A percentile compares a stretch with the other conserved stretches of the same genome.
These are phyloP conservation scores for Cacoxenus indagator DNA, from an alignment of 2,888 invertebrate species.

Conservation along the genomic window DNA sequence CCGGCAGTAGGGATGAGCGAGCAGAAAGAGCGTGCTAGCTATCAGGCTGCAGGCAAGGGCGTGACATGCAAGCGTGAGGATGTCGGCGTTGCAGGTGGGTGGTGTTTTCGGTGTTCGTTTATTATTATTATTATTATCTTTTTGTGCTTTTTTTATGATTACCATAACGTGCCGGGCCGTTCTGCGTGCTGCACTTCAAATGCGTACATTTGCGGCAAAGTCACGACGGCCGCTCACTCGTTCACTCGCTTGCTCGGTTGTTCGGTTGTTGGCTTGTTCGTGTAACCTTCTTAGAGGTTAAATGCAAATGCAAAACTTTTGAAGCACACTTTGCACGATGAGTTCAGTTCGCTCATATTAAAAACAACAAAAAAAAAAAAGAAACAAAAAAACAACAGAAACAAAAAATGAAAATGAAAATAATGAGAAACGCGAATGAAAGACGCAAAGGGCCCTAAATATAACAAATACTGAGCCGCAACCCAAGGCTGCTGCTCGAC, in stretches of 20 bases:
- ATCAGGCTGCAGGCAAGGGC: background rate
- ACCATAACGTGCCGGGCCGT: background rate
- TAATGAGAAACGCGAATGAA: background rate
- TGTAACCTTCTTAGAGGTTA: constrained; percentile 21
- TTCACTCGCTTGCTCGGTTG: no score
- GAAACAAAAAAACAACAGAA: background rate
- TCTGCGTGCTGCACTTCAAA: background rate
- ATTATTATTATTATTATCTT: no score
- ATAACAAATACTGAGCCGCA: no score
- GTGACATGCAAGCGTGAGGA: background rate
- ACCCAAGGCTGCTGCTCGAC: background rate
- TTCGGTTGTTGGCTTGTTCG: no score
- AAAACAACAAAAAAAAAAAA: background rate
- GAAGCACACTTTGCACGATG: constrained; percentile 2
- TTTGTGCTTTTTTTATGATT: no score
- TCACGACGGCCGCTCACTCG: no score
- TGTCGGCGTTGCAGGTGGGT: background rate
- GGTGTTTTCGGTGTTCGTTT: background rate
- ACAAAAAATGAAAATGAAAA: background rate
- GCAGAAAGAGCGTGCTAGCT: background rate
- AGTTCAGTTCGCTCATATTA: background rate
- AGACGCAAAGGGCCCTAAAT: no score
- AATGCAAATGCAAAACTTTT: constrained; percentile 20
- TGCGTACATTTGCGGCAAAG: constrained; percentile 2
- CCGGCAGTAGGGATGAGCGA: no score